Base-by-base conservation (phyloP, 30 jellyfish, hydroid and myxozoan species). In the Cassiopea andromeda region DNA sequence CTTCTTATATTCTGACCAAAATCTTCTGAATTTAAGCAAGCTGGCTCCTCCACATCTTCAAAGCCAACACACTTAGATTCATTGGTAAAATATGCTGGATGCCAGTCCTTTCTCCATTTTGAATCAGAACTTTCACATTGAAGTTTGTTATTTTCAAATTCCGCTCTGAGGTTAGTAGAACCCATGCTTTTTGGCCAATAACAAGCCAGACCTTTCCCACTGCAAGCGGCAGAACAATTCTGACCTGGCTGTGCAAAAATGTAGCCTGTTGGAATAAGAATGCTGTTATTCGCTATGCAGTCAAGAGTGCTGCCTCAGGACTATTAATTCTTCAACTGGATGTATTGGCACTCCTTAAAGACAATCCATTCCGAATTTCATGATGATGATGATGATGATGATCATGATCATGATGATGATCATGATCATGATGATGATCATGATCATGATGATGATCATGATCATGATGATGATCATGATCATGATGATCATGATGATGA, bases 71-170 rank as follows among this genome's bases (percentile, higher is more conserved):
- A 87, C 47, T 66, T n/a, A 1, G 49, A 14, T 10, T 64, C 50
- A 38, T 75, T 47, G 5, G 43, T 49, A 1, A 70, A 61, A 49
- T 46, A 75, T 1, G 94, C 94, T 2, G 94, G 94, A 38, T 87
- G 94, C 94, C 94, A 87, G 45, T 76, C 89, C n/a, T 76, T 59
- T 17, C 5, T 44, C 89, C 94, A 75, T 17, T n/a, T 27, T 45
- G 80, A 83, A 66, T 45, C 43, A 4, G 43, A 2, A 5, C 43
- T 7, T 17, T 64, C 27, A 14, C 73, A 64, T 4, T 16, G 2
- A 64, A 64, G 43, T 27, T 27, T 27, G 15, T 64, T 64, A 0
- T 4, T 4, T 64, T 64, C 73, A 17, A 64, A 64, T 64, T 64
- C 73, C 73, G 43, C 43, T 17, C 2, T 2, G 15, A 64, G 73